These are phyloP conservation scores for Neria commutata DNA, from an alignment of 2,888 invertebrate species.

Conservation along the genomic window DNA sequence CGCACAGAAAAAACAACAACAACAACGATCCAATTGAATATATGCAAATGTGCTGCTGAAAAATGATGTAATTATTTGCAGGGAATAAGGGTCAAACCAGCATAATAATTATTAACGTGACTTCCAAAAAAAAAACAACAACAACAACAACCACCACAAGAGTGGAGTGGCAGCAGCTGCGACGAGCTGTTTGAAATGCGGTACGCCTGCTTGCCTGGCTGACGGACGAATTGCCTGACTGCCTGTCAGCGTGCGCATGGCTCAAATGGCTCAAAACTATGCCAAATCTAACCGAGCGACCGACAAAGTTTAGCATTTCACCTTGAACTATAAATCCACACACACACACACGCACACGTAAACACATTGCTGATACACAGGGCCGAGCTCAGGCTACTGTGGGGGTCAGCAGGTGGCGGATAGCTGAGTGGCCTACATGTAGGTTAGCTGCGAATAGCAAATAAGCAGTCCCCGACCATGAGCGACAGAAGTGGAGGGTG, in stretches of 20 bases:
- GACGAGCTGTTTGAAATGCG: conserved; percentile 37
- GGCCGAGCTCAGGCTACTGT: too few relatives aligned
- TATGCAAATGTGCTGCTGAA: conserved; percentile 8
- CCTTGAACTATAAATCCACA: conserved; percentile 54
- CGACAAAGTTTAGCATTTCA: conserved; percentile 45
- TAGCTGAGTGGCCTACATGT: too few relatives aligned
- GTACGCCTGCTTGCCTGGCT: too few relatives aligned
- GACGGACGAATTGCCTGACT: not conserved
- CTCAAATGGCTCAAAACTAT: conserved; percentile 11
- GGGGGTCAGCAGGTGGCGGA: too few relatives aligned
- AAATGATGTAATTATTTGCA: conserved; percentile 22
- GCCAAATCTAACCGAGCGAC: conserved; percentile 22
- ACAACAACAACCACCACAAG: conserved; percentile 22
- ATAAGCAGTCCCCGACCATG: too few relatives aligned
- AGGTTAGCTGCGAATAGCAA: too few relatives aligned
- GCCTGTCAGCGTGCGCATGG: not conserved
- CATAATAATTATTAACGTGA: conserved; percentile 28
- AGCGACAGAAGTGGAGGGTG: too few relatives aligned
- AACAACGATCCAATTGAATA: not conserved
- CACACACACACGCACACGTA: conserved; percentile 1
- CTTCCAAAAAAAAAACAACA: conserved; percentile 20
- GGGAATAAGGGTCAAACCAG: conserved; percentile 28
- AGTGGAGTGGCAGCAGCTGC: not conserved
- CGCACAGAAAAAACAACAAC: conserved; percentile 10
- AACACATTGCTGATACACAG: too few relatives aligned